Conservation (phyloP, 2,888 invertebrate species). For the Dicroscelio sp. region DNA sequence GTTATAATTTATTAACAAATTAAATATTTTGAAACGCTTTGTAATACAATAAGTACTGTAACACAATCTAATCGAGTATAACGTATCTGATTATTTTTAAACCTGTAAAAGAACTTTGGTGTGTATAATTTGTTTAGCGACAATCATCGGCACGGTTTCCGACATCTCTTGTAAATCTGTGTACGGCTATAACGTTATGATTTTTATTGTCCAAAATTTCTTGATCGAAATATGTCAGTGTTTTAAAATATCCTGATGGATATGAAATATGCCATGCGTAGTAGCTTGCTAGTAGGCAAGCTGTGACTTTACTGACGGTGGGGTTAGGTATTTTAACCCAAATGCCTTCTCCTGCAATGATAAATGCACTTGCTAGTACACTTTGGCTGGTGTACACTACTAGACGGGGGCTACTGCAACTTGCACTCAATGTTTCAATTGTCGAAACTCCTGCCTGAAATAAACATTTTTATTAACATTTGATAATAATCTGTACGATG, state of each 20-base stretch:
- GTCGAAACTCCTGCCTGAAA: conserved; percentile 41
- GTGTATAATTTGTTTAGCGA: no score
- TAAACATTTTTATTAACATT: conserved; percentile 6
- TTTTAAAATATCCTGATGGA: conserved; percentile 34
- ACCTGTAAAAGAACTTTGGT: no score
- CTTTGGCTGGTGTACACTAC: conserved; percentile 14
- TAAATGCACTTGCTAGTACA: not conserved
- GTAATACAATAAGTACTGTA: no score
- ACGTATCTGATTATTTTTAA: no score
- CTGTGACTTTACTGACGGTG: conserved; percentile 20
- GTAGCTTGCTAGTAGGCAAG: conserved; percentile 1
- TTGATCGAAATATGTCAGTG: conserved; percentile 41
- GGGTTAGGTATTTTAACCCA: conserved; percentile 27
- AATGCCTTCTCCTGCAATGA: conserved; percentile 15
- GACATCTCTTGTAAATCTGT: conserved; percentile 41
- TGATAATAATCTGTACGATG: no score
- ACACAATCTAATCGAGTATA: no score
- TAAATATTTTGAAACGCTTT: no score
- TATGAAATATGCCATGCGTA: conserved; percentile 37
- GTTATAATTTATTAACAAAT: no score
- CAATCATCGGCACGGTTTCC: not conserved
- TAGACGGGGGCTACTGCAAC: conserved; percentile 23
- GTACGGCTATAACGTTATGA: conserved; percentile 24
- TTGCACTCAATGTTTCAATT: conserved; percentile 7
- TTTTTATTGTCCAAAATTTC: conserved; percentile 30